These are phyloP conservation scores for Unio pictorum DNA, from an alignment of 2,888 invertebrate species.

Conservation along the genomic window DNA sequence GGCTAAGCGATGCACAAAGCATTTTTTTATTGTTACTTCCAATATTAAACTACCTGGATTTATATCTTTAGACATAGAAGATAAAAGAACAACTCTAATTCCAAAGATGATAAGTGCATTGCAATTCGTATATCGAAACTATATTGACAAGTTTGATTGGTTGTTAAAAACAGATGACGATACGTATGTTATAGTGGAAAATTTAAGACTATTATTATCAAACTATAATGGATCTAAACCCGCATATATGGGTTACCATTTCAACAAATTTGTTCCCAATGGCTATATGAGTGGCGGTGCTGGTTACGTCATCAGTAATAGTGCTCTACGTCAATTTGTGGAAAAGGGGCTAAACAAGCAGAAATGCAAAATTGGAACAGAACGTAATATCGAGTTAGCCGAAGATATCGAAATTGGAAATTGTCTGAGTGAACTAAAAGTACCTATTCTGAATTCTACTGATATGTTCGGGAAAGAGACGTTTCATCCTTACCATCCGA, in stretches of 20 bases:
- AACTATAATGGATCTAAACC: constrained; percentile 82
- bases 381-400: constrained; percentile 78
- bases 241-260: constrained; percentile 80
- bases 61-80: constrained; percentile 9
- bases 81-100: constrained; percentile 80
- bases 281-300: constrained; percentile 73
- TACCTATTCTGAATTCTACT: constrained; percentile 88
- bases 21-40: constrained; percentile 70
- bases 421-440: constrained; percentile 78
- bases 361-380: constrained; percentile 70
- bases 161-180: constrained; percentile 98
- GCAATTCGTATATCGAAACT: constrained; percentile 85
- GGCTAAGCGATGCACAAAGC: constrained; percentile 83
- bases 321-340: constrained; percentile 80
- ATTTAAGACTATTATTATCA: constrained; percentile 89
- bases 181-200: constrained; percentile 96
- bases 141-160: constrained; percentile 92
- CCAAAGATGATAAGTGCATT: constrained; percentile 95
- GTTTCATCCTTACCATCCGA: constrained; percentile 90
- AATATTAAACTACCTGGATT: constrained; percentile 75
- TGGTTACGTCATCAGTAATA: constrained; percentile 88
- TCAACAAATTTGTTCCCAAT: constrained; percentile 49
- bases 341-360: constrained; percentile 77
- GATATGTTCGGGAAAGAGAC: constrained; percentile 87
- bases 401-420: constrained; percentile 94